Evolutionary conservation across 1,140 invertebrate species (phyloP).

Genomic region (Drosophila hydei): DNA sequence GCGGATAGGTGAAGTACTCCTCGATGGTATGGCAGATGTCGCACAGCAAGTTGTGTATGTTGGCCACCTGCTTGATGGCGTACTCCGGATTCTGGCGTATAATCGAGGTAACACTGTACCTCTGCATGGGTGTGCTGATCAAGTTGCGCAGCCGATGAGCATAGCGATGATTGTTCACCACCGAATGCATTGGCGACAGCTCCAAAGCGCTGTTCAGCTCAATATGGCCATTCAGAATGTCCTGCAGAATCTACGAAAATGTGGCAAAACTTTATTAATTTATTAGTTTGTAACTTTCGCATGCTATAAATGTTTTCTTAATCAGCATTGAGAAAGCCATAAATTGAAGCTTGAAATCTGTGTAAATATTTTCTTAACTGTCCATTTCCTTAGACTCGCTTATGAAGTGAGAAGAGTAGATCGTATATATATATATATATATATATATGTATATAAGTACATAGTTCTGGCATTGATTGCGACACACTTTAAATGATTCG

Average conservation of each 20-base stretch:
- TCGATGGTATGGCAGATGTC: constrained; percentile 80
- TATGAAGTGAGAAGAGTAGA: no score
- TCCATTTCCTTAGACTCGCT: no score
- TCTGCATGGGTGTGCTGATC: constrained; percentile 58
- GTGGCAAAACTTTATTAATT: no score
- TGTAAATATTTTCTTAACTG: no score
- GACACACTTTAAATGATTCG: no score
- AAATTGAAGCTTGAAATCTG: no score
- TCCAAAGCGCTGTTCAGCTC: constrained; percentile 66
- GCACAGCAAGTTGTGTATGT: constrained; percentile 79
- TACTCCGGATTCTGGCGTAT: constrained; percentile 76
- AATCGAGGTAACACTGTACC: constrained; percentile 76
- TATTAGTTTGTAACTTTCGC: no score
- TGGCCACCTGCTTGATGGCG: constrained; percentile 73
- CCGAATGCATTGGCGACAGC: constrained; percentile 73
- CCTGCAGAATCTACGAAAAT: constrained; percentile 79
- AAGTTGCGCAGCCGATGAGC: constrained; percentile 52
- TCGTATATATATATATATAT: no score
- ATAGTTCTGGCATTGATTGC: no score
- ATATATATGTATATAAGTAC: no score
- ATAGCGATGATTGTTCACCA: constrained; percentile 56
- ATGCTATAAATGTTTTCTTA: no score
- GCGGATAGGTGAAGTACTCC: constrained; percentile 79
- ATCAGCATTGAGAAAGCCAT: no score
- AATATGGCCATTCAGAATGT: constrained; percentile 73